Conservation (phyloP, 2,797 vertebrate genomes). For the Pseudotriccus pelzelni region DNA sequence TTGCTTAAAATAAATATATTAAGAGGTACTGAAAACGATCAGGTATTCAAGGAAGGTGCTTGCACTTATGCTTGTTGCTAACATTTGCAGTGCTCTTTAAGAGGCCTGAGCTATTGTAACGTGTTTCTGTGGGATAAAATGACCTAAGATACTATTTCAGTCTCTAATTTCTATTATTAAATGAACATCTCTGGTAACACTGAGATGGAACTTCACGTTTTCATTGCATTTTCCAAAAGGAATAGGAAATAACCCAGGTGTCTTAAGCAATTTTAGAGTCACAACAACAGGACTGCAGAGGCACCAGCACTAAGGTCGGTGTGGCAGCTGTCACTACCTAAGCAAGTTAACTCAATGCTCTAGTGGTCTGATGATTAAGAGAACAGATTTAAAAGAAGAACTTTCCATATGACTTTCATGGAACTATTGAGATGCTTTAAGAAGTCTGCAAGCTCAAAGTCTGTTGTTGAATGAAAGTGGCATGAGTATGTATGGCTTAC, state of each 20-base stretch:
- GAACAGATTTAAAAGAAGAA: neutral
- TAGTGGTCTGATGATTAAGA: neutral
- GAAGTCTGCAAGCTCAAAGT: neutral
- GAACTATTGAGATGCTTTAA: neutral
- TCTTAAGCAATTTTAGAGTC: neutral
- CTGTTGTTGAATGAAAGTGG: neutral
- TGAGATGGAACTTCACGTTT: neutral
- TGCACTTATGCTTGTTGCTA: neutral
- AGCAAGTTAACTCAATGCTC: neutral
- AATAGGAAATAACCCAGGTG: neutral
- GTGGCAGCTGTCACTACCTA: neutral
- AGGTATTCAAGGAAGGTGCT: neutral
- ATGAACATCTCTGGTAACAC: neutral
- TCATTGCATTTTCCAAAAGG: neutral
- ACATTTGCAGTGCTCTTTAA: neutral
- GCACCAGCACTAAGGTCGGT: neutral
- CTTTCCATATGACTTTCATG: neutral
- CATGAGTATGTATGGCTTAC: neutral
- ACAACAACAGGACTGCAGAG: neutral
- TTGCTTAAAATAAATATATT: constrained; percentile 13
- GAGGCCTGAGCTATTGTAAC: neutral
- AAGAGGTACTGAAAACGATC: neutral
- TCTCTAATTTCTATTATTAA: constrained; percentile 29
- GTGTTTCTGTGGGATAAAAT: neutral
- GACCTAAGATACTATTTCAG: neutral